Conservation (phyloP, 1,140 invertebrate genomes). For the Dendrolimus kikuchii region DNA sequence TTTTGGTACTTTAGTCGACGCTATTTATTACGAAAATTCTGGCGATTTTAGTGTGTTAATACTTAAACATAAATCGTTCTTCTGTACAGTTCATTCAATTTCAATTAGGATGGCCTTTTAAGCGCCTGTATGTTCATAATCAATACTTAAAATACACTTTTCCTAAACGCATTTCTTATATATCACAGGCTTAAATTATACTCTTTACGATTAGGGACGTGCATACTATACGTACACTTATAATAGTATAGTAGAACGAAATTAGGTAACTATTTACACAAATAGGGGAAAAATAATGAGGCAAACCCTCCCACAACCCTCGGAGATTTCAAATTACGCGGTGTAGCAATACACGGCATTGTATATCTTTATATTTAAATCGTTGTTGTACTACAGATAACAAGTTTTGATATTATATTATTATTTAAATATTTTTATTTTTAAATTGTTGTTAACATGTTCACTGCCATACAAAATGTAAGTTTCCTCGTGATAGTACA, state of each 20-base stretch:
- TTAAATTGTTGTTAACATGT: too few species aligned
- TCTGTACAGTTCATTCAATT: background rate
- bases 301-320: constrained; percentile 66
- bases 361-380: constrained; percentile 46
- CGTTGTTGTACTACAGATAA: constrained; percentile 41
- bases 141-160: constrained; percentile 29
- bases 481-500: too few species aligned
- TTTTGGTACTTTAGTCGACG: too few species aligned
- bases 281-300: constrained; percentile 70
- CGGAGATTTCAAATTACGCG: constrained; percentile 64
- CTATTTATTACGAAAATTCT: too few species aligned
- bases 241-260: constrained; percentile 50
- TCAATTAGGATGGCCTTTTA: constrained; percentile 14
- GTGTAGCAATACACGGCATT: constrained; percentile 28
- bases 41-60: too few species aligned
- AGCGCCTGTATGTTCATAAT: constrained; percentile 19
- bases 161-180: constrained; percentile 53
- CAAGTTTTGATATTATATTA: constrained; percentile 31
- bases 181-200: constrained; percentile 71
- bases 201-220: constrained; percentile 63
- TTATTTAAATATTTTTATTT: constrained; percentile 1
- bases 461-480: too few species aligned
- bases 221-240: constrained; percentile 68
- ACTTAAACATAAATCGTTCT: too few species aligned
- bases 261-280: constrained; percentile 71